These are phyloP conservation scores for Drosophila histrio DNA, from an alignment of 2,888 invertebrate genomes.

Conservation along the genomic window DNA sequence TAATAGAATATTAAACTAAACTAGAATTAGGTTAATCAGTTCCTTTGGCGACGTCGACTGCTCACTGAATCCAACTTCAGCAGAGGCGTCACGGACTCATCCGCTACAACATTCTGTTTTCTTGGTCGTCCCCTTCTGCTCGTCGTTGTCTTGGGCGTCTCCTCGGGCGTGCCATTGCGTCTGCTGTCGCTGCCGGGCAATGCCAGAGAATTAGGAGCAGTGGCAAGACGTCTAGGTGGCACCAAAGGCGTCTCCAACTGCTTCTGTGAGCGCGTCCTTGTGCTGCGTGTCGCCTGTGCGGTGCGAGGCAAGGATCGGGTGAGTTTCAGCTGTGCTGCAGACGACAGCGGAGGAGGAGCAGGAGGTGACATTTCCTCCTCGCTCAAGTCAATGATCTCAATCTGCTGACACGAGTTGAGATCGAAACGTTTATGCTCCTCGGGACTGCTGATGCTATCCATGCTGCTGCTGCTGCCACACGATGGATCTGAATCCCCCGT, in stretches of 20 bases:
- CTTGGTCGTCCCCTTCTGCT: conserved; percentile 23
- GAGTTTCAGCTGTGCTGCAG: background rate
- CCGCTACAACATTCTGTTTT: conserved; percentile 6
- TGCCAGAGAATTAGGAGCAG: background rate
- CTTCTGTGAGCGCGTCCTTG: conserved; percentile 16
- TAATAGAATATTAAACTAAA: background rate
- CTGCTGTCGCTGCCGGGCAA: background rate
- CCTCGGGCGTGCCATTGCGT: background rate
- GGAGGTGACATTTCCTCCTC: conserved; percentile 24
- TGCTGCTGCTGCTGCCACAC: background rate
- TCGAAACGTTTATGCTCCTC: conserved; percentile 27
- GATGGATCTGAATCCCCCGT: conserved; percentile 38
- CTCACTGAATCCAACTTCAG: background rate
- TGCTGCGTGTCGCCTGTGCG: conserved; percentile 1
- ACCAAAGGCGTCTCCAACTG: conserved; percentile 11
- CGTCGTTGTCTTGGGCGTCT: conserved; percentile 12
- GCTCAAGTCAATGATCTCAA: conserved; percentile 48
- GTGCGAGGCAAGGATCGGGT: conserved; percentile 7
- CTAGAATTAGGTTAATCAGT: conserved; percentile 39
- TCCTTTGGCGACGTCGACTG: conserved; percentile 46
- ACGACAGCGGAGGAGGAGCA: background rate
- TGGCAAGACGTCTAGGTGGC: conserved; percentile 10
- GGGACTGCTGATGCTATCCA: conserved; percentile 12
- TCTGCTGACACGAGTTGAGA: conserved; percentile 59
- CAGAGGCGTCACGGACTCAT: conserved; percentile 1